Evolutionary conservation across 2,888 invertebrate genomes (phyloP).

Genomic region (Ceriagrion tenellum): DNA sequence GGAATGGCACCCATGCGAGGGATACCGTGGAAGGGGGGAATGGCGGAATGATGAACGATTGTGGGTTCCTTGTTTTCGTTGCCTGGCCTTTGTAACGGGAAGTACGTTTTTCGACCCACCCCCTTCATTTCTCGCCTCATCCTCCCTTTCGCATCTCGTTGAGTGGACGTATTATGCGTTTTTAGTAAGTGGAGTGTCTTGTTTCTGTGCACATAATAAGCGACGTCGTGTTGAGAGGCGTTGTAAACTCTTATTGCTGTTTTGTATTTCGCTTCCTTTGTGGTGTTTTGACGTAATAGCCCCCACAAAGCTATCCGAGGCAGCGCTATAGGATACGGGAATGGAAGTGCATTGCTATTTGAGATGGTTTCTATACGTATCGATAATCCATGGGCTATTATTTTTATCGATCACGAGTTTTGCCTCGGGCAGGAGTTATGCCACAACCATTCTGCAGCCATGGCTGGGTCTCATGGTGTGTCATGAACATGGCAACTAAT

Average conservation of each 20-base stretch:
- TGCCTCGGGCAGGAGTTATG: too few relatives aligned
- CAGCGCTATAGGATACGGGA: background rate
- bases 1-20: constrained; percentile 7
- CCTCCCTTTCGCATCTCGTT: background rate
- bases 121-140: too few relatives aligned
- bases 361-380: too few relatives aligned
- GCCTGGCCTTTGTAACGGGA: constrained; percentile 24
- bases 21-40: background rate
- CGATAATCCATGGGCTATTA: too few relatives aligned
- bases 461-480: too few relatives aligned
- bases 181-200: background rate
- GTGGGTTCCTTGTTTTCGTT: constrained; percentile 36
- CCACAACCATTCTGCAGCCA: too few relatives aligned
- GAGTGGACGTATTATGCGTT: background rate
- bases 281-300: background rate
- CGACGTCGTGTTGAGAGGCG: background rate
- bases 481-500: too few relatives aligned
- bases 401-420: too few relatives aligned
- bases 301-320: background rate
- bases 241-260: background rate
- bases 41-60: constrained; percentile 10
- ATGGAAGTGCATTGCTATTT: background rate
- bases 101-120: background rate
- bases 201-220: background rate
- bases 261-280: background rate